Evolutionary conservation across 2,797 vertebrate genomes (phyloP).

Genomic region (Cercopithecus petaurista): DNA sequence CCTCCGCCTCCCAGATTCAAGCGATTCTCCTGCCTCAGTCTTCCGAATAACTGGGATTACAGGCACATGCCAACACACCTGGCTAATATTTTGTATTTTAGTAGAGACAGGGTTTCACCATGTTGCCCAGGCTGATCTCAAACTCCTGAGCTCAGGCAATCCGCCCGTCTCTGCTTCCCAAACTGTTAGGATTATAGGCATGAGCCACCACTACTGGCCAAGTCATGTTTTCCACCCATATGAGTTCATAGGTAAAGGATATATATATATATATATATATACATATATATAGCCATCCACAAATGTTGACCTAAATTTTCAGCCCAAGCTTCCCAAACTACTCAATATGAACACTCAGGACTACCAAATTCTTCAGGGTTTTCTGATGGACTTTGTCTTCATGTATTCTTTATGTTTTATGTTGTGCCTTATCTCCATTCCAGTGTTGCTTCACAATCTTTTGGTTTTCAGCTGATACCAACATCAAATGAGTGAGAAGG

Average conservation of each 20-base stretch:
- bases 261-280: too few relatives aligned
- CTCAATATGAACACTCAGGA: fast-evolving
- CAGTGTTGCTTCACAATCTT: fast-evolving
- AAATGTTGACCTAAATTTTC: background rate
- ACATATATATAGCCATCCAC: background rate
- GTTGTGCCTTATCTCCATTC: background rate
- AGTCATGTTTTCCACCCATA: background rate
- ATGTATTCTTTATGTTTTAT: background rate
- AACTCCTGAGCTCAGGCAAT: background rate
- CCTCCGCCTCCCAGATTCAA: background rate
- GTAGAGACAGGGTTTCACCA: background rate
- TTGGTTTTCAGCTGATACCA: background rate
- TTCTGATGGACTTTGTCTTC: background rate
- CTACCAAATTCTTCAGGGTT: too few relatives aligned
- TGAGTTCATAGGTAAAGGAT: background rate
- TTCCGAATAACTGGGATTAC: background rate
- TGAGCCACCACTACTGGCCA: background rate
- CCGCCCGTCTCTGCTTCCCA: background rate
- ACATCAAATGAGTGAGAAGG: background rate
- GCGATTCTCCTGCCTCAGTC: background rate
- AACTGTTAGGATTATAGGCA: background rate
- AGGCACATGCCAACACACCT: background rate
- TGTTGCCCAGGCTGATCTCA: background rate
- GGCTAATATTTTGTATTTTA: background rate
- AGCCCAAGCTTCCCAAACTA: background rate